phyloP scores from a whole-genome alignment of 2,797 vertebrate species.

The Sarcophilus harrisii region DNA sequence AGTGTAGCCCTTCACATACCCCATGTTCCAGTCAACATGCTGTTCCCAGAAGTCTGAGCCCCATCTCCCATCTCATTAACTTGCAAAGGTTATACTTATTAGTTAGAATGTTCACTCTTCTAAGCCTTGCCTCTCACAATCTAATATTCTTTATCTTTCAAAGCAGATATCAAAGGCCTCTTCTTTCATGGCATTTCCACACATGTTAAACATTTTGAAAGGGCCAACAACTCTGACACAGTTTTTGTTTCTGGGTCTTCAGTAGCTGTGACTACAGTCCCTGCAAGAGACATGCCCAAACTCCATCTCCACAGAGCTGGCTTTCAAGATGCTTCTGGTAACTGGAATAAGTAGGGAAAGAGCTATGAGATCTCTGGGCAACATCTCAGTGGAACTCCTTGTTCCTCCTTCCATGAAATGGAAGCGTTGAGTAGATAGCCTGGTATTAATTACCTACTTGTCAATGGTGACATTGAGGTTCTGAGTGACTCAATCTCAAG shows the following conservation, averaged over 20 bases:
- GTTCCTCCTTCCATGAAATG: neutral
- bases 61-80: neutral
- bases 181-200: neutral
- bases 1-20: neutral
- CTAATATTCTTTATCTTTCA: neutral
- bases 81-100: neutral
- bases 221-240: neutral
- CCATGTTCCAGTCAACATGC: neutral
- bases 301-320: neutral
- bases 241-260: neutral
- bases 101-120: neutral
- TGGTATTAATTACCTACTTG: neutral
- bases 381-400: neutral
- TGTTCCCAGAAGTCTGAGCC: neutral
- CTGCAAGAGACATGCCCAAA: neutral
- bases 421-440: neutral
- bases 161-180: too few species aligned
- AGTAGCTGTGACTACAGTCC: neutral
- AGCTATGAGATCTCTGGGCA: neutral
- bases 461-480: too few species aligned
- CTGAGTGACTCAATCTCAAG: neutral
- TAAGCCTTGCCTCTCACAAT: neutral
- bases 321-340: neutral
- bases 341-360: neutral
- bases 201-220: neutral